Conservation (phyloP, 2,113 vertebrate genomes). For the Proterorhinus semilunaris region DNA sequence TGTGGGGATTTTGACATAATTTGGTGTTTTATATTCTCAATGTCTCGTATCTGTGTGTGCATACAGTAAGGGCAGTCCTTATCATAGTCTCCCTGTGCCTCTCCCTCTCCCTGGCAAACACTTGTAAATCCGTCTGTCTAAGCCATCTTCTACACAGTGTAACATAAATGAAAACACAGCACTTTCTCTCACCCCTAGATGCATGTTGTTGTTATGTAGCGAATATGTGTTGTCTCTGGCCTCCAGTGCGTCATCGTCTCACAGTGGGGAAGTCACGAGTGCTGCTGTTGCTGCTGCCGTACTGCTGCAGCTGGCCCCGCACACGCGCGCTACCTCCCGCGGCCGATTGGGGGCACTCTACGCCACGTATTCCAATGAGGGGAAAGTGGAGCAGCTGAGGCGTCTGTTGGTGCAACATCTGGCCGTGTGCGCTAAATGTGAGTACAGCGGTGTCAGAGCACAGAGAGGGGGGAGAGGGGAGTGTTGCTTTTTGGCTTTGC, state of each 20-base stretch:
- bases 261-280: constrained; percentile 63
- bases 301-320: constrained; percentile 43
- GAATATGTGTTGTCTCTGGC: constrained; percentile 39
- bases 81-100: too few species aligned
- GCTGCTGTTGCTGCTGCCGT: constrained; percentile 31
- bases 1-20: neutral
- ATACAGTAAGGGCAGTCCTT: neutral
- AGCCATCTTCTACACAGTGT: neutral
- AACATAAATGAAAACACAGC: neutral
- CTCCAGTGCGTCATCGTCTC: constrained; percentile 59
- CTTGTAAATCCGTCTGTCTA: neutral
- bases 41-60: neutral
- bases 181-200: neutral
- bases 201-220: constrained; percentile 10
- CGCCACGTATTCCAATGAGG: constrained; percentile 19
- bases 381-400: constrained; percentile 47
- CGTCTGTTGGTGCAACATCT: constrained; percentile 34
- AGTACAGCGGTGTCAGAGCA: neutral
- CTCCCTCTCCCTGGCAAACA: too few species aligned
- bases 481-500: neutral
- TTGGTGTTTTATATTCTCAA: too few species aligned
- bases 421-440: constrained; percentile 19
- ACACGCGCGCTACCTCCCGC: constrained; percentile 29
- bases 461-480: too few species aligned
- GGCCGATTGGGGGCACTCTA: constrained; percentile 58